A percentile compares a stretch with the other conserved stretches of the same genome.
These are phyloP conservation scores for Dendroctonus valens DNA, from an alignment of 1,140 invertebrate species.

Conservation along the genomic window DNA sequence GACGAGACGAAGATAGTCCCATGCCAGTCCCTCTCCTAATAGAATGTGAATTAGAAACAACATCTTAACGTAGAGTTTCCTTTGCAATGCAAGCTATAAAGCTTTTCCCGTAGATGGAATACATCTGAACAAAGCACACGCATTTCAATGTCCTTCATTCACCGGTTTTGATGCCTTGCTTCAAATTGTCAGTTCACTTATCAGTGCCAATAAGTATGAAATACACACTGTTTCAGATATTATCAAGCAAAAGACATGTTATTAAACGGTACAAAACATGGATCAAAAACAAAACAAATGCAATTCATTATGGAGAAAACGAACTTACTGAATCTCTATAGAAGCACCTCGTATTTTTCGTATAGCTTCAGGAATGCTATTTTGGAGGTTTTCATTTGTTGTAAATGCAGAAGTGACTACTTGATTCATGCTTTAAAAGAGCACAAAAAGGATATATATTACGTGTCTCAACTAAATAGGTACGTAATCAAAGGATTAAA, in stretches of 20 bases:
- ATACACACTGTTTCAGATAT: no score
- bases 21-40: conserved; percentile 49
- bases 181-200: no score
- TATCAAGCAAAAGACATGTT: no score
- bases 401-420: conserved; percentile 34
- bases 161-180: no score
- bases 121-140: no score
- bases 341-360: conserved; percentile 36
- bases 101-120: no score
- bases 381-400: conserved; percentile 35
- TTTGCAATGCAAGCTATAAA: no score
- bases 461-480: neutral
- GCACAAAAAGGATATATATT: neutral
- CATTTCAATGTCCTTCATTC: no score
- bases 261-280: no score
- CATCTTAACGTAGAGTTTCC: no score
- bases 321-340: conserved; percentile 38
- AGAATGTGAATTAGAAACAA: conserved; percentile 9
- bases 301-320: neutral
- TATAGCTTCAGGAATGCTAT: conserved; percentile 35
- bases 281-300: no score
- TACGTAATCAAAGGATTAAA: neutral
- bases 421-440: conserved; percentile 36
- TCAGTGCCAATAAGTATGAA: no score
- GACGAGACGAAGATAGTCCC: conserved; percentile 61